These are phyloP conservation scores for Ptilonorhynchus violaceus DNA, from an alignment of 2,113 vertebrate genomes.

Conservation along the genomic window DNA sequence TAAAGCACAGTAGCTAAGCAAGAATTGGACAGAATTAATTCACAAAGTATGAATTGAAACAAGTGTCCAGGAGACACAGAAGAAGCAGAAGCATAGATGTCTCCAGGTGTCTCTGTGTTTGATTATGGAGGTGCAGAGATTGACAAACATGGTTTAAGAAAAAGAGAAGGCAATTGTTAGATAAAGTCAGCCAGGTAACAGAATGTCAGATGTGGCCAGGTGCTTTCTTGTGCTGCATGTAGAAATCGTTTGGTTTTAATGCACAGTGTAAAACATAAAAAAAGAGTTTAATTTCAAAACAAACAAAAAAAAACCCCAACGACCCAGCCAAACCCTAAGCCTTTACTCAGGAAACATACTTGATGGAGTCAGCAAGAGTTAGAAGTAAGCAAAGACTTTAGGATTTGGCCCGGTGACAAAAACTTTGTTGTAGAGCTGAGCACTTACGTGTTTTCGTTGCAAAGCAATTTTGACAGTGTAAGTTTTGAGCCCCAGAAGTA, in stretches of 20 bases:
- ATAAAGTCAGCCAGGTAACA: not conserved
- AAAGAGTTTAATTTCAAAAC: not conserved
- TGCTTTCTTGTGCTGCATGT: not conserved
- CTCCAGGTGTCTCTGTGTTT: not conserved
- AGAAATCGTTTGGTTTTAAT: not conserved
- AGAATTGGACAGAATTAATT: not conserved
- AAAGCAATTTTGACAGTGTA: not conserved
- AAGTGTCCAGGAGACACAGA: not conserved
- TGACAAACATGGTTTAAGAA: not conserved
- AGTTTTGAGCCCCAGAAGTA: not conserved
- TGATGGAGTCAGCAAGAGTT: not conserved
- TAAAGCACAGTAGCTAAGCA: not conserved
- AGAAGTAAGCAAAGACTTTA: not conserved
- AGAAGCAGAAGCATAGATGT: not conserved
- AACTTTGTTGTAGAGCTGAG: not conserved
- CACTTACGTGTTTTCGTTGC: not conserved
- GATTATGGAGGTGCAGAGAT: not conserved
- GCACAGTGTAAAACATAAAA: not conserved
- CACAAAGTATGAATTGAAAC: not conserved
- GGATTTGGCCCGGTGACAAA: conserved; percentile 7
- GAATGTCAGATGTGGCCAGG: not conserved
- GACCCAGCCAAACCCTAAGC: not conserved
- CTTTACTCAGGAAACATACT: not conserved
- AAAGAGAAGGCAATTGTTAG: not conserved
- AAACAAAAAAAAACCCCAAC: too few species aligned